phyloP scores from a whole-genome alignment of 2,113 vertebrate species.

The Megaceryle maxima region DNA sequence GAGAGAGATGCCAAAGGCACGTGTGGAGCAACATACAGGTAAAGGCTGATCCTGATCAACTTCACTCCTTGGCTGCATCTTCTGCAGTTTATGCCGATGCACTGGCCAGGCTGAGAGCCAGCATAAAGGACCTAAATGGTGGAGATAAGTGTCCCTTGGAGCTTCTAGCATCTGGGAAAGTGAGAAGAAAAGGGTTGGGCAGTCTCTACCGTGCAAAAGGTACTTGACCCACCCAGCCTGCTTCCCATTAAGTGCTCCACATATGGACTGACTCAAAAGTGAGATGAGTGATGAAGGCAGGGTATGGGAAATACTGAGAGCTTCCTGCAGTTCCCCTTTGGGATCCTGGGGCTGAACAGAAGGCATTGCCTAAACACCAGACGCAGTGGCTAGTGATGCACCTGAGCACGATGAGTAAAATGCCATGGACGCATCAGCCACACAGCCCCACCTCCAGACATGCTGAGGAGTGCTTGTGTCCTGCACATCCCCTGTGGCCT shows the following conservation, averaged over 20 bases:
- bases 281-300: background rate
- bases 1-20: background rate
- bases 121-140: background rate
- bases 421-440: background rate
- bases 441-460: background rate
- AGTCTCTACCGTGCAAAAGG: background rate
- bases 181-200: background rate
- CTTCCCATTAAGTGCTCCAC: background rate
- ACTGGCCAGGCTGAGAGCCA: background rate
- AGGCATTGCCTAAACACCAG: background rate
- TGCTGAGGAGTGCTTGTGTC: fast-evolving
- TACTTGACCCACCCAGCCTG: background rate
- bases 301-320: background rate
- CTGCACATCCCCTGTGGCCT: background rate
- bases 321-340: background rate
- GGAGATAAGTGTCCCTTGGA: background rate
- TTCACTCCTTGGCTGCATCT: background rate
- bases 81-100: background rate
- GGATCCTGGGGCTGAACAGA: background rate
- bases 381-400: fast-evolving
- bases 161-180: background rate
- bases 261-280: background rate
- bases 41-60: background rate
- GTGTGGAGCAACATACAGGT: background rate
- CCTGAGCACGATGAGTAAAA: background rate